These are phyloP conservation scores for Marmota monax DNA, from an alignment of 2,113 vertebrate genomes.

Conservation along the genomic window DNA sequence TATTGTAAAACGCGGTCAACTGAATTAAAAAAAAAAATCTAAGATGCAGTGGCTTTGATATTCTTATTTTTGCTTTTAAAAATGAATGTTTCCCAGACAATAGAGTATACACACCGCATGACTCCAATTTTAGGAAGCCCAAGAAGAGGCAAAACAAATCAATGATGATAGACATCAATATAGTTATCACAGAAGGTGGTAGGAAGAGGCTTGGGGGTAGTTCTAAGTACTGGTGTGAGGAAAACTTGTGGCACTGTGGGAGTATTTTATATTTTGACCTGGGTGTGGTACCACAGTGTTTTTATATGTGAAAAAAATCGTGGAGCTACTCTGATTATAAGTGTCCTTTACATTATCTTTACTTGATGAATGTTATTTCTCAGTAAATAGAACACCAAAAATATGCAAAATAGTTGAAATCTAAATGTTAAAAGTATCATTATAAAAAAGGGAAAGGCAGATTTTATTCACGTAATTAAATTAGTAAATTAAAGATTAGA, in stretches of 20 bases:
- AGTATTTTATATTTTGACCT: neutral
- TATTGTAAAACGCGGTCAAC: neutral
- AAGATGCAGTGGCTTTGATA: neutral
- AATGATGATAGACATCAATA: neutral
- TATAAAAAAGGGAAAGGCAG: neutral
- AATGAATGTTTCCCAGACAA: neutral
- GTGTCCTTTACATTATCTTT: neutral
- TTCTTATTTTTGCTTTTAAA: constrained; percentile 28
- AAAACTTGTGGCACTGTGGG: too few relatives aligned
- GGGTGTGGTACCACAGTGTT: neutral
- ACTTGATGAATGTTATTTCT: neutral
- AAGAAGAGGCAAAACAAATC: neutral
- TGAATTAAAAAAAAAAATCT: neutral
- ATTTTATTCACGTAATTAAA: constrained; percentile 62
- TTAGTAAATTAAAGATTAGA: constrained; percentile 48
- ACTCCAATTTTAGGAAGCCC: neutral
- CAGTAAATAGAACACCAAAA: neutral
- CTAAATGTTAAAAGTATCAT: neutral
- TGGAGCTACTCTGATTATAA: neutral
- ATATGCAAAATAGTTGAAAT: neutral
- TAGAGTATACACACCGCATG: neutral
- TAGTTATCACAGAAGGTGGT: too few relatives aligned
- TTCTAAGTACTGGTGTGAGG: neutral
- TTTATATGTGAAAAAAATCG: neutral
- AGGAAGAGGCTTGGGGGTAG: neutral